Percentiles rank a stretch among this genome's conserved stretches.
phyloP scores from a whole-genome alignment of 2,113 vertebrate genomes.

The Rhineura floridana region DNA sequence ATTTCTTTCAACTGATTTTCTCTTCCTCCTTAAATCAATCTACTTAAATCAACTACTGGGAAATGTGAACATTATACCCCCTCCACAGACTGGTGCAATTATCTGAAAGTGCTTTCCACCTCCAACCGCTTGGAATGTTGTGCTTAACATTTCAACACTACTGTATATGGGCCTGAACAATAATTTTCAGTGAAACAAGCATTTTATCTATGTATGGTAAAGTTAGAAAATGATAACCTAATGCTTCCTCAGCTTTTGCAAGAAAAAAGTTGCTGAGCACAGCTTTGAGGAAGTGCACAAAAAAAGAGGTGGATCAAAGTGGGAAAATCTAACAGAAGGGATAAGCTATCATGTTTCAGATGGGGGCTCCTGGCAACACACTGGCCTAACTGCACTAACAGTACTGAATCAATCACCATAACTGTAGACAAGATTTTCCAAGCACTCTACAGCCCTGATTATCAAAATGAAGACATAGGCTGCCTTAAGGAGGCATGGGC shows the following conservation, averaged over 20 bases:
- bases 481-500: background rate
- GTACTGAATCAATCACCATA: background rate
- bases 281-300: background rate
- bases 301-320: constrained; percentile 13
- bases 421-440: background rate
- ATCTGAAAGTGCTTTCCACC: background rate
- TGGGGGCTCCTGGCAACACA: background rate
- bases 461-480: background rate
- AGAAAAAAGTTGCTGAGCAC: constrained; percentile 7
- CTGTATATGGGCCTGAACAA: background rate
- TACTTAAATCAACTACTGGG: constrained; percentile 4
- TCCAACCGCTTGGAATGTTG: background rate
- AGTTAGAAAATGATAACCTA: constrained; percentile 10
- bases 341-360: constrained; percentile 14
- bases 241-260: constrained; percentile 1
- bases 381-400: constrained; percentile 4
- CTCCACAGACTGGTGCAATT: background rate
- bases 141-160: background rate
- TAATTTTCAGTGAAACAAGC: background rate
- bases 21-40: background rate
- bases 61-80: background rate
- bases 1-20: background rate
- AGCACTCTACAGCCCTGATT: background rate
- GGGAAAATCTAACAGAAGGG: background rate
- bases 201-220: background rate